Evolutionary conservation across 2,888 invertebrate species (phyloP), one percentile per base, ranked within the genome.

Genomic region (Coelopa pilipes): DNA sequence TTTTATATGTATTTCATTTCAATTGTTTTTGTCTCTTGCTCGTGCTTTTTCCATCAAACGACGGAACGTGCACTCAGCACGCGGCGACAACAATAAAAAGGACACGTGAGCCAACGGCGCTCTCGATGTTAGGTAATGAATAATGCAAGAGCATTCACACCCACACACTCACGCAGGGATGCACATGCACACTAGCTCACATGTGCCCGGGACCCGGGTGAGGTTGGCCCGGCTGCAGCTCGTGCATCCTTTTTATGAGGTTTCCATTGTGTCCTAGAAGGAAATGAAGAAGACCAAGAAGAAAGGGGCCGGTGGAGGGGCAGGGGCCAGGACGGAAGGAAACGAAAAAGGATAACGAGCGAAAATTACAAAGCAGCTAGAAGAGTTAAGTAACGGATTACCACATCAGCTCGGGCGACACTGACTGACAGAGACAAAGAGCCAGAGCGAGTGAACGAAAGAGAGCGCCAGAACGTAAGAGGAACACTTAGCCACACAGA

Each of bases 381-480:
- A 76, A 62, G 74, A 77, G 77, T 76, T 77, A 78, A 78, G 75
- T 78, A 78, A 78, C 63, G 78, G 77, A 77, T 79, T 78, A 78
- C 78, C 74, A 77, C 77, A 77, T 79, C 78, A 76, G 74, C 70
- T 60, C 60, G 72, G 63, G 70, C 68, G 71, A 76, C 76, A 76
- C 75, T 69, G 75, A 76, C 72, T 59, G 74, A 70, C 63, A 55
- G 72, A 67, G 53, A 50, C n/a, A n/a, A n/a, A n/a, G n/a, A n/a
- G n/a, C n/a, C n/a, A n/a, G n/a, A n/a, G n/a, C n/a, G n/a, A 57
- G 46, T 57, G 47, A 57, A 70, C 50, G 59, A 45, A 49, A 24
- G 59, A 59, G 59, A 59, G 15, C 24, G 59, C 21, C 55, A 19
- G 19, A 55, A 19, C 55, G 19, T 55, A 10, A 55, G 19, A 19